Conservation (phyloP, 2,797 vertebrate genomes). For the Chrysolophus pictus region DNA sequence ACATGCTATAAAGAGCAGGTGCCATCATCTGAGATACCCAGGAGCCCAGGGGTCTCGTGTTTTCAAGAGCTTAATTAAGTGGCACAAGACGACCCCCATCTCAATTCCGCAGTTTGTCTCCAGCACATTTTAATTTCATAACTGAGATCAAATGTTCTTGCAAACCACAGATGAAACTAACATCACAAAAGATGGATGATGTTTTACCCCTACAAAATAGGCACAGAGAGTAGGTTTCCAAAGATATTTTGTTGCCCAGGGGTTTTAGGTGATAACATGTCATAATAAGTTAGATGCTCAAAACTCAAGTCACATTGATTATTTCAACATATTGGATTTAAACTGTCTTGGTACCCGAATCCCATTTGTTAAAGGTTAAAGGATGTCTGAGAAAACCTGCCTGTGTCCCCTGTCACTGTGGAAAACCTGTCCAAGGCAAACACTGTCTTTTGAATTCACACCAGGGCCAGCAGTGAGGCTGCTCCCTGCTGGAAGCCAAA, state of each 20-base stretch:
- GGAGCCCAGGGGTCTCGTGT: neutral
- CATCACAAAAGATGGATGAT: neutral
- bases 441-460: neutral
- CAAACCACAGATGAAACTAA: neutral
- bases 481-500: neutral
- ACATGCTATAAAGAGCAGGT: neutral
- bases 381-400: neutral
- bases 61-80: slow-evolving; percentile 2
- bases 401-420: neutral
- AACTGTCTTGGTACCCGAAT: neutral
- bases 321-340: neutral
- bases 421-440: neutral
- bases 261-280: neutral
- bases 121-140: neutral
- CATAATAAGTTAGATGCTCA: neutral
- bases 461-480: rapidly evolving
- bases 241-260: neutral
- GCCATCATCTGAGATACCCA: neutral
- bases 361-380: neutral
- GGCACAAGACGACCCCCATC: neutral
- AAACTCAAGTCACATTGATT: neutral
- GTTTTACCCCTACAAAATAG: neutral
- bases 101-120: neutral
- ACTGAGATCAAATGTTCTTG: neutral
- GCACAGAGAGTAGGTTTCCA: rapidly evolving